Conservation (phyloP, 2,888 invertebrate genomes). For the Brachycybe producta region DNA sequence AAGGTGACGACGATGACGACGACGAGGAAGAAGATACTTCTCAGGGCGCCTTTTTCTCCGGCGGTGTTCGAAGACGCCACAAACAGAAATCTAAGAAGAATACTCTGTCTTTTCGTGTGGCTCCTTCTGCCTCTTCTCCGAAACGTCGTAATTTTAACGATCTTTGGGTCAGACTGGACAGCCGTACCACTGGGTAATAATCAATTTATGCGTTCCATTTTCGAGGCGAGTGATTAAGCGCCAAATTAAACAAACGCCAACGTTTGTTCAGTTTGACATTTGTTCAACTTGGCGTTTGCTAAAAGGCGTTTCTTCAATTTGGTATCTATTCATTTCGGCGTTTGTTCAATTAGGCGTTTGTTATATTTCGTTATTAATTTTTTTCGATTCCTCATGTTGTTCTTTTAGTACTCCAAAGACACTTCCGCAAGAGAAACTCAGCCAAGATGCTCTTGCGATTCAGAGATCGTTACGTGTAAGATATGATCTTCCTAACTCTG, state of each 20-base stretch:
- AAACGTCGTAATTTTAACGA: constrained; percentile 19
- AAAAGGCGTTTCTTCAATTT: not conserved
- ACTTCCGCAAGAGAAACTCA: constrained; percentile 3
- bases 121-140: constrained; percentile 4
- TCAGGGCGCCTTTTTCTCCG: not conserved
- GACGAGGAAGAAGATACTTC: not conserved
- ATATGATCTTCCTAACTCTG: constrained; percentile 16
- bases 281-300: not conserved
- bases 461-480: constrained; percentile 15
- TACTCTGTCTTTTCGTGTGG: constrained; percentile 1
- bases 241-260: no score
- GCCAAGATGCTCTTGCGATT: constrained; percentile 14
- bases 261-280: not conserved
- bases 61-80: not conserved
- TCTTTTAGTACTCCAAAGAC: constrained; percentile 7
- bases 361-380: no score
- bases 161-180: constrained; percentile 17
- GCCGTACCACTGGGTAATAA: constrained; percentile 7
- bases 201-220: no score
- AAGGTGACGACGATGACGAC: not conserved
- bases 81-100: constrained; percentile 5
- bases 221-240: no score
- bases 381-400: not conserved
- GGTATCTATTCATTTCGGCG: not conserved
- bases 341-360: no score